Evolutionary conservation across 2,113 vertebrate species (phyloP), one percentile per base, ranked within the genome.

Genomic region (Chaetura pelagica): DNA sequence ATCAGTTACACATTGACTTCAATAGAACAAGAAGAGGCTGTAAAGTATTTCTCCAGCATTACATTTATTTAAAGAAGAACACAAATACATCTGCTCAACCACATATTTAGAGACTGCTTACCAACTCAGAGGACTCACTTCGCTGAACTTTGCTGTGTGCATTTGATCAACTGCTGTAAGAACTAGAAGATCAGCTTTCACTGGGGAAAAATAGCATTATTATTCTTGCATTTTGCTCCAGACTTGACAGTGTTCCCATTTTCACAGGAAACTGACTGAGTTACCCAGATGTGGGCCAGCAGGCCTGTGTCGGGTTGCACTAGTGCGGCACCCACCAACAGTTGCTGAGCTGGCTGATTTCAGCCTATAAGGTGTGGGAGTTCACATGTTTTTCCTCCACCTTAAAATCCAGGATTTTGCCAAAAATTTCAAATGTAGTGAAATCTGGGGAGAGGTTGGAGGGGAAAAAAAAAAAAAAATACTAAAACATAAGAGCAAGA

Each of bases 161-260:
- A 2, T 93, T 95, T 91, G 91, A 96, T 96, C 89, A 83, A 83
- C 72, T 88, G 93, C 90, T 67, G 34, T 17, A 77, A 71, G 88
- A 96, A 5, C 87, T 76, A 84, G 84, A 57, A 55, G 95, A 95
- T 97, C 94, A 66, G 58, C 87, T 97, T 95, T 96, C 94, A 79
- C 84, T 73, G 74, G 73, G 94, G 91, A 93, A 96, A 96, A 96
- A 94, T 64, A 51, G 75, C 5, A 1, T 94, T 97, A 73, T 96
- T 96, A 97, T 96, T 95, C 87, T 96, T 96, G 88, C 51, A 20
- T 95, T 95, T 90, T 84, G 77, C 92, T 95, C 82, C 88, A 91
- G 94, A 97, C 94, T 97, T 96, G 95, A 97, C 94, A 89, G 59
- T 23, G 79, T 97, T 96, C 91, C 91, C 84, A 73, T 97, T 96